These are phyloP conservation scores for Sesia bembeciformis DNA, from an alignment of 2,888 invertebrate species.

Conservation along the genomic window DNA sequence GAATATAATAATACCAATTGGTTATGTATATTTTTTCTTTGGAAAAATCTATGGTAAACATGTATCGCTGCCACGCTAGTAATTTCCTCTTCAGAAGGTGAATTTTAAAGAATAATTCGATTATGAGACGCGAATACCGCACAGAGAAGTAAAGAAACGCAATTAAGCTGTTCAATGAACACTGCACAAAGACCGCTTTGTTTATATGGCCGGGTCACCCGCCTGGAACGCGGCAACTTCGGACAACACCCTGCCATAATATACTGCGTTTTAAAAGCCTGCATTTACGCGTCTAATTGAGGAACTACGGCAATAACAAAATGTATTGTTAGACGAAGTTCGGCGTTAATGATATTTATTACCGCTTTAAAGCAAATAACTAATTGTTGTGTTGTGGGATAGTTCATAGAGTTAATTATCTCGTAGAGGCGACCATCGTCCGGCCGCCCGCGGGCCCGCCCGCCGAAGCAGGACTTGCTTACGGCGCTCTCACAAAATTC, in stretches of 20 bases:
- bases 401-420: slow-evolving; percentile 70
- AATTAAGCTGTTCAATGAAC: slow-evolving; percentile 66
- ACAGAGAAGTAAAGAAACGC: slow-evolving; percentile 51
- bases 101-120: slow-evolving; percentile 35
- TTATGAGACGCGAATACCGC: slow-evolving; percentile 42
- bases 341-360: slow-evolving; percentile 47
- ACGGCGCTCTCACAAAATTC: slow-evolving; percentile 50
- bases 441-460: slow-evolving; percentile 34
- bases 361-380: slow-evolving; percentile 50
- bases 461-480: slow-evolving; percentile 12
- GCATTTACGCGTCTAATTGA: slow-evolving; percentile 3
- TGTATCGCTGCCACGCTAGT: not conserved
- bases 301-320: not conserved
- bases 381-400: slow-evolving; percentile 51
- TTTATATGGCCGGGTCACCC: slow-evolving; percentile 35
- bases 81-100: slow-evolving; percentile 9
- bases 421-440: slow-evolving; percentile 35
- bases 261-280: slow-evolving; percentile 5
- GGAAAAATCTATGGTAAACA: no score
- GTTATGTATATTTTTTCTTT: no score
- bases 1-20: no score
- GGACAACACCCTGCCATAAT: slow-evolving; percentile 17
- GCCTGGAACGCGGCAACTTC: slow-evolving; percentile 35
- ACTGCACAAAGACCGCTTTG: slow-evolving; percentile 45
- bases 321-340: slow-evolving; percentile 3